Evolutionary conservation across 1,140 invertebrate species (phyloP).

Genomic region (Heliconius melpomene): DNA sequence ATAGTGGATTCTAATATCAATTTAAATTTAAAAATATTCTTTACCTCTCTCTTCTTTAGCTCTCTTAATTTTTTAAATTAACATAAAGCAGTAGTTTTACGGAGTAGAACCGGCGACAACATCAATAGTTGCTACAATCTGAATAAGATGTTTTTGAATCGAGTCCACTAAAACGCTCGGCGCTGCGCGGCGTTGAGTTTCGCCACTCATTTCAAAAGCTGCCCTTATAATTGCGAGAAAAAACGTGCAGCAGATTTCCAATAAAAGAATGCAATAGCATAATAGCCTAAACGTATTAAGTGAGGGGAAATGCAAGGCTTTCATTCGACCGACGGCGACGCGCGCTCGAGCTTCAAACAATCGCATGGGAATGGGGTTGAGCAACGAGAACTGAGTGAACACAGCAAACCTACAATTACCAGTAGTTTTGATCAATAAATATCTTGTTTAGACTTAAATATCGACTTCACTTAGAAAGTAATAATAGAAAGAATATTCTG

Average conservation of each 20-base stretch:
- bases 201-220: no score
- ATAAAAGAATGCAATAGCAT: constrained; percentile 25
- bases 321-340: constrained; percentile 41
- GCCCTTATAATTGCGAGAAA: neutral
- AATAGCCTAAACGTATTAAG: constrained; percentile 22
- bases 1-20: no score
- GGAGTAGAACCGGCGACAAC: no score
- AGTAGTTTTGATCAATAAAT: constrained; percentile 9
- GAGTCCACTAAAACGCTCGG: no score
- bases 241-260: neutral
- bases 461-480: neutral
- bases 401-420: neutral
- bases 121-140: no score
- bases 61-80: no score
- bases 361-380: constrained; percentile 27
- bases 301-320: constrained; percentile 29
- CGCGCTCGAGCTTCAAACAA: constrained; percentile 40
- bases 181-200: no score
- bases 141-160: no score
- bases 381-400: constrained; percentile 18
- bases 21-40: no score
- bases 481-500: neutral
- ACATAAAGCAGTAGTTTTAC: no score
- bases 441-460: neutral
- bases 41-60: no score